These are phyloP conservation scores for Rhagoletis pomonella DNA, from an alignment of 1,140 invertebrate species.

Conservation along the genomic window DNA sequence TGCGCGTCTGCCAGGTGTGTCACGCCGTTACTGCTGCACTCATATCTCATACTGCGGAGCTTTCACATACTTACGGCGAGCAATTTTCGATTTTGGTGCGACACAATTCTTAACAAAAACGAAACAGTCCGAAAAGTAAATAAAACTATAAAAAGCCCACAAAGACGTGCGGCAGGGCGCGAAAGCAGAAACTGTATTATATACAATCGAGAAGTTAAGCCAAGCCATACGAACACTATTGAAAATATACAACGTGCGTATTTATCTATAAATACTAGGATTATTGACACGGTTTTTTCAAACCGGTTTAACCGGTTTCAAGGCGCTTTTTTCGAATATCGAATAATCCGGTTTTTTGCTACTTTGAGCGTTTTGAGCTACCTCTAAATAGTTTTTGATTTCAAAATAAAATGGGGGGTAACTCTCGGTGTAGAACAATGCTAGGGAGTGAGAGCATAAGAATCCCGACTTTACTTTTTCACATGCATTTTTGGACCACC, in stretches of 20 bases:
- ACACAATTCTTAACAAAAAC: background rate
- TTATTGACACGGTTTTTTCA: too few species aligned
- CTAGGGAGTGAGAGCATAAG: too few species aligned
- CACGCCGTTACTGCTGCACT: conserved; percentile 11
- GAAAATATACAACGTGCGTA: background rate
- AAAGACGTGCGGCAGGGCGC: background rate
- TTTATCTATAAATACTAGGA: background rate
- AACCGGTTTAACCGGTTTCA: too few species aligned
- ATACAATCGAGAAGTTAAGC: background rate
- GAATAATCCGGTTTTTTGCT: too few species aligned
- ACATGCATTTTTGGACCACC: too few species aligned
- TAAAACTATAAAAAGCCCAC: background rate
- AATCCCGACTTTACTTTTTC: too few species aligned
- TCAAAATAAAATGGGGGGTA: too few species aligned
- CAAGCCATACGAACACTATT: background rate
- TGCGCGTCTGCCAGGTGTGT: background rate
- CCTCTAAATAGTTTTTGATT: too few species aligned
- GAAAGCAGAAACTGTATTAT: too few species aligned
- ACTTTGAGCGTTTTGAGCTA: too few species aligned
- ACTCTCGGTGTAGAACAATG: too few species aligned
- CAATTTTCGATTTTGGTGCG: background rate
- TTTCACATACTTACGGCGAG: background rate
- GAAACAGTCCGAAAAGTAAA: background rate
- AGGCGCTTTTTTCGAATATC: too few species aligned
- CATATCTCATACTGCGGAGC: conserved; percentile 21